Conservation (phyloP, 2,113 vertebrate genomes). For the Ceuthmochares aereus region DNA sequence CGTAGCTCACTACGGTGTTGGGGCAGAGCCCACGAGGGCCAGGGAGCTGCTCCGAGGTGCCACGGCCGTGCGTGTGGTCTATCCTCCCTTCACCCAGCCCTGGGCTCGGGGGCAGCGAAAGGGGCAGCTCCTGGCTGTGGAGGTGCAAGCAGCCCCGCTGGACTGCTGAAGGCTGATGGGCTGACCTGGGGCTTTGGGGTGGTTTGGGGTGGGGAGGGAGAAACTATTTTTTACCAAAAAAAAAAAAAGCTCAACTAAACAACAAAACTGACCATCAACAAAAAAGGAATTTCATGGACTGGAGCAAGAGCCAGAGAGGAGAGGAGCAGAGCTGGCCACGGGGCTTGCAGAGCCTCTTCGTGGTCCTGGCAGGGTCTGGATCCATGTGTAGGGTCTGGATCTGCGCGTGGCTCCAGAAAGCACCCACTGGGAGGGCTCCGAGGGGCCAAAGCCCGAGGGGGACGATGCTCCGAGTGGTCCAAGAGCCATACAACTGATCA, state of each 20-base stretch:
- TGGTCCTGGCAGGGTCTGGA: not conserved
- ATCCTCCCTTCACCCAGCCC: slow-evolving; percentile 59
- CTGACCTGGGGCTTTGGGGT: not conserved
- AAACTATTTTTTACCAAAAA: slow-evolving; percentile 46
- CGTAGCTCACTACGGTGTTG: not conserved
- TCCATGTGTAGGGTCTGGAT: not conserved
- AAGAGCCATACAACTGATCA: slow-evolving; percentile 40
- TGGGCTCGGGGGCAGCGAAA: slow-evolving; percentile 67
- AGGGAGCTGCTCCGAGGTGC: not conserved
- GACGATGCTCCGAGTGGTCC: not conserved
- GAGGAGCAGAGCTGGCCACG: not conserved
- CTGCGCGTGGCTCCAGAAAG: not conserved
- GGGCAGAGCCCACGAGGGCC: not conserved
- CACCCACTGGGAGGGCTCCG: not conserved
- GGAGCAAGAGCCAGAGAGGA: not conserved
- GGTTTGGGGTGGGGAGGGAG: not conserved
- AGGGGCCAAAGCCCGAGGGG: fast-evolving
- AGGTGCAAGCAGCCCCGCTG: slow-evolving; percentile 42
- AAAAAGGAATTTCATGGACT: not conserved
- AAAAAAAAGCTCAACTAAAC: not conserved
- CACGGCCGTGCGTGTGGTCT: slow-evolving; percentile 59
- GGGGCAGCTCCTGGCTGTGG: slow-evolving; percentile 45
- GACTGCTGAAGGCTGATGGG: slow-evolving; percentile 51
- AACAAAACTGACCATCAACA: not conserved
- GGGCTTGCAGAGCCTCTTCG: not conserved